phyloP scores from a whole-genome alignment of 2,888 invertebrate species.

The Emesis castigata region DNA sequence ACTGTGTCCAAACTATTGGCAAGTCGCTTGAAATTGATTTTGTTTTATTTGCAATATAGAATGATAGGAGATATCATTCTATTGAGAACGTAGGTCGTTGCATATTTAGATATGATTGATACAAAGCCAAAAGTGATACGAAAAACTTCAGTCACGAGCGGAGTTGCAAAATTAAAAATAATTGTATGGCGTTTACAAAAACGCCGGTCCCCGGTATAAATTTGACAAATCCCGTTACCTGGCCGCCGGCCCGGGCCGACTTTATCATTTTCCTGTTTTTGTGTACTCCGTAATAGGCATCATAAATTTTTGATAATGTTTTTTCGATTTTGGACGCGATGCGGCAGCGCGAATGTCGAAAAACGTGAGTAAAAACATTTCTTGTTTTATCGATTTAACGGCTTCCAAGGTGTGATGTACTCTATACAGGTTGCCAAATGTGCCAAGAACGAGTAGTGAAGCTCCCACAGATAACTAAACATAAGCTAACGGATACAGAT shows the following conservation, averaged over 20 bases:
- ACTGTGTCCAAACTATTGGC: too few species aligned
- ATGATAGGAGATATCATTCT: too few species aligned
- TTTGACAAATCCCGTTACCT: slow-evolving; percentile 81
- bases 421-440: neutral
- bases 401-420: neutral
- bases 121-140: neutral
- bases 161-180: slow-evolving; percentile 76
- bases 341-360: slow-evolving; percentile 37
- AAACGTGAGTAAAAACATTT: slow-evolving; percentile 44
- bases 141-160: slow-evolving; percentile 42
- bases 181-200: slow-evolving; percentile 76
- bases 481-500: neutral
- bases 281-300: slow-evolving; percentile 80
- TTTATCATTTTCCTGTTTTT: slow-evolving; percentile 82
- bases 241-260: slow-evolving; percentile 70
- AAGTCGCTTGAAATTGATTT: too few species aligned
- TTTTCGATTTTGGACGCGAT: slow-evolving; percentile 76
- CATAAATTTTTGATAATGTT: slow-evolving; percentile 84
- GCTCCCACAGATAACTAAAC: neutral
- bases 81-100: too few species aligned
- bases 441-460: neutral
- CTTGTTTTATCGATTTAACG: slow-evolving; percentile 8
- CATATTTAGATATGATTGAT: neutral
- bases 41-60: too few species aligned
- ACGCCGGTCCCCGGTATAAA: slow-evolving; percentile 71